These are phyloP conservation scores for Caenorhabditis latens DNA, from an alignment of 1,140 invertebrate genomes.

Conservation along the genomic window DNA sequence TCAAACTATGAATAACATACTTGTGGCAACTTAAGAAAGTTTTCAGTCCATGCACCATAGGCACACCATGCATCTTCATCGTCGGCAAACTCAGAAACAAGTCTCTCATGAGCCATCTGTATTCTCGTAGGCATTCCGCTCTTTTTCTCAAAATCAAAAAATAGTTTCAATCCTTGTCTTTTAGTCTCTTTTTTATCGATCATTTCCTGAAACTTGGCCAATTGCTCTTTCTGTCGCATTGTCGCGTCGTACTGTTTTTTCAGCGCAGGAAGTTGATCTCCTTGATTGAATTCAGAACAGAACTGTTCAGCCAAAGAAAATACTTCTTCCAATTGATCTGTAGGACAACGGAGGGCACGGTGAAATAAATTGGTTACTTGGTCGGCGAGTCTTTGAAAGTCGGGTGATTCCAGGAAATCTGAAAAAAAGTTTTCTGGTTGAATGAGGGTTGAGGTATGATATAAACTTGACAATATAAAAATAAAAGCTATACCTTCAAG, in stretches of 20 bases:
- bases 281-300: neutral
- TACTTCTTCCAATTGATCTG: constrained; percentile 31
- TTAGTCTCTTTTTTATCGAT: neutral
- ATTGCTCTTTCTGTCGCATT: constrained; percentile 32
- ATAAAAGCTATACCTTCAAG: neutral
- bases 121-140: constrained; percentile 19
- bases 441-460: neutral
- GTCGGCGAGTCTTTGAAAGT: neutral
- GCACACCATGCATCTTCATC: constrained; percentile 53
- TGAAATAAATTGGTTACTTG: neutral
- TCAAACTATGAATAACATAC: constrained; percentile 20
- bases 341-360: neutral
- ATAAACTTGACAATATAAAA: neutral
- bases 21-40: constrained; percentile 60
- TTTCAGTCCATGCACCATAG: constrained; percentile 58
- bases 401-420: neutral
- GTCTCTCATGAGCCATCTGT: constrained; percentile 53
- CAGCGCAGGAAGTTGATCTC: neutral
- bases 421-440: neutral
- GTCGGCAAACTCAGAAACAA: neutral
- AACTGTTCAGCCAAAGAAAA: constrained; percentile 8
- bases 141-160: constrained; percentile 18
- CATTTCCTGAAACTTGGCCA: neutral
- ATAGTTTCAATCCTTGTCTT: constrained; percentile 5
- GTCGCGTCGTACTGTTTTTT: neutral